phyloP scores from a whole-genome alignment of 1,140 invertebrate genomes.

The Drosophila eugracilis region DNA sequence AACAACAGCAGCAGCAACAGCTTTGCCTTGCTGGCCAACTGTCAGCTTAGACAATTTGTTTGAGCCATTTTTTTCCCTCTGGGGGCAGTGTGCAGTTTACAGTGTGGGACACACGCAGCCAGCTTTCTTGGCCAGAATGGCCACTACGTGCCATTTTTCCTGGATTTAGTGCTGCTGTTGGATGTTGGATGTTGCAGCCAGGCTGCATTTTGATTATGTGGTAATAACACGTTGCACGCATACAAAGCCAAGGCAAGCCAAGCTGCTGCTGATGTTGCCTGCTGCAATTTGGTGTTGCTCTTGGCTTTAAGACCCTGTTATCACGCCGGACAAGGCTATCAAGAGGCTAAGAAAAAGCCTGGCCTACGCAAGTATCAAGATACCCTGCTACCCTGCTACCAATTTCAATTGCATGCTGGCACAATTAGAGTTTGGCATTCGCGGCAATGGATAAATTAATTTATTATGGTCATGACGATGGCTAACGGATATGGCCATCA shows the following conservation, averaged over 20 bases:
- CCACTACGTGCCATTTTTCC: constrained; percentile 1
- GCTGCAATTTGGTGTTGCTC: constrained; percentile 58
- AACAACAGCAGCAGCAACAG: constrained; percentile 15
- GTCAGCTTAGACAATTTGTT: constrained; percentile 82
- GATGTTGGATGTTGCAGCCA: constrained; percentile 19
- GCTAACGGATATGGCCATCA: constrained; percentile 75
- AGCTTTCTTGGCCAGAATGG: constrained; percentile 27
- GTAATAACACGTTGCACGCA: constrained; percentile 80
- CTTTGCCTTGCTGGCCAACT: constrained; percentile 55
- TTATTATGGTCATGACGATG: constrained; percentile 71
- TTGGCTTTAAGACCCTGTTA: constrained; percentile 60
- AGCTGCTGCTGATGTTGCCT: constrained; percentile 31
- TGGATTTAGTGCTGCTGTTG: constrained; percentile 23
- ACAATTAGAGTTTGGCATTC: constrained; percentile 71
- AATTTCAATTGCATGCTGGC: constrained; percentile 73
- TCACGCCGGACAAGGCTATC: constrained; percentile 45
- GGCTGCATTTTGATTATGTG: constrained; percentile 80
- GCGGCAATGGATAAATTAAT: constrained; percentile 76
- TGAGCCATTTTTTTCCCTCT: constrained; percentile 70
- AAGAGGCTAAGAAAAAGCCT: neutral
- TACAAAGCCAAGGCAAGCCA: constrained; percentile 59
- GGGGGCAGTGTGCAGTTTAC: constrained; percentile 1
- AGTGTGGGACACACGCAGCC: constrained; percentile 62
- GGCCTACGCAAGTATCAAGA: constrained; percentile 69
- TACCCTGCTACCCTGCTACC: constrained; percentile 25